Evolutionary conservation across 2,888 invertebrate genomes (phyloP).

Genomic region (Gortyna flavago): DNA sequence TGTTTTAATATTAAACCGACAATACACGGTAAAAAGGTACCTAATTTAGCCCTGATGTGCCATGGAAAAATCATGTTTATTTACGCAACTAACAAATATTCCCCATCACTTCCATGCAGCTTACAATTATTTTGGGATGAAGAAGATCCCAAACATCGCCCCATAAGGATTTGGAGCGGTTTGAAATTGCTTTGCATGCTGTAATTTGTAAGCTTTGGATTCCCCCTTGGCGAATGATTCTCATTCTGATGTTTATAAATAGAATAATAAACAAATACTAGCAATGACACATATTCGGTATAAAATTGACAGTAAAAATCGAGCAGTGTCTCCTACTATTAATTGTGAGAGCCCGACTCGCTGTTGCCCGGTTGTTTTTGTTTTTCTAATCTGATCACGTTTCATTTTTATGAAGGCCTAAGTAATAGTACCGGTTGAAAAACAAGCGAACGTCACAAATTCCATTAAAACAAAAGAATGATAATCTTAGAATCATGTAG

Average conservation of each 20-base stretch:
- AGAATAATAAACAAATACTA: neutral
- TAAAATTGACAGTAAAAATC: neutral
- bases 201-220: neutral
- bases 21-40: no score
- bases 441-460: conserved; percentile 16
- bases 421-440: neutral
- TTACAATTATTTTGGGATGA: no score
- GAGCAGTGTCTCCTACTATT: neutral
- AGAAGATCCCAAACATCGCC: no score
- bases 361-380: neutral
- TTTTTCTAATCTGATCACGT: neutral
- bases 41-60: no score
- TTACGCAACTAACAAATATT: no score
- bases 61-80: no score
- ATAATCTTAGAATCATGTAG: conserved; percentile 25
- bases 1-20: no score
- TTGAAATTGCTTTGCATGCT: no score
- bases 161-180: no score
- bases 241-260: neutral
- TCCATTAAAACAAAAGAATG: conserved; percentile 47
- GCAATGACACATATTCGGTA: neutral
- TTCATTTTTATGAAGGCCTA: conserved; percentile 1
- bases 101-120: no score
- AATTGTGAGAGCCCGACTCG: neutral
- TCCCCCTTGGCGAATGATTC: neutral